These are phyloP conservation scores for Dysdera silvatica DNA, from an alignment of 1,140 invertebrate genomes.

Conservation along the genomic window DNA sequence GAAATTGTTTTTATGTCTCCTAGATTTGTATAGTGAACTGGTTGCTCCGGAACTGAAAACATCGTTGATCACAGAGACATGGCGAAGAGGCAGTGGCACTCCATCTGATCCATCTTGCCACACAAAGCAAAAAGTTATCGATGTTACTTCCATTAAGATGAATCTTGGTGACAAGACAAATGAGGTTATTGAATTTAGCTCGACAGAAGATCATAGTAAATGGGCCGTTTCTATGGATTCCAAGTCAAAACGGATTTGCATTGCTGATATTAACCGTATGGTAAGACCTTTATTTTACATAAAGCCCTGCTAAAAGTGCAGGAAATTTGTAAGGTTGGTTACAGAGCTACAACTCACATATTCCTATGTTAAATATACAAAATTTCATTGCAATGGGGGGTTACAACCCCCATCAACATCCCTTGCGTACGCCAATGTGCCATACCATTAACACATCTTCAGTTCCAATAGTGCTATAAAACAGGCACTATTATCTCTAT, in stretches of 20 bases:
- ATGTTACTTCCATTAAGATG: constrained; percentile 36
- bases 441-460: too few species aligned
- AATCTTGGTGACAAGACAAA: neutral
- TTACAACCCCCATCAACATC: too few species aligned
- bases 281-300: constrained; percentile 45
- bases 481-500: too few species aligned
- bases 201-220: constrained; percentile 74
- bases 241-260: constrained; percentile 63
- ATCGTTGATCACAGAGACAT: constrained; percentile 72
- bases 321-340: too few species aligned
- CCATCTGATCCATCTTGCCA: constrained; percentile 41
- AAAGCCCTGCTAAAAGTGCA: too few species aligned
- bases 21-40: constrained; percentile 72
- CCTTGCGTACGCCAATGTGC: too few species aligned
- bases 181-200: neutral
- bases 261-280: constrained; percentile 87
- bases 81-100: constrained; percentile 68
- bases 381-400: too few species aligned
- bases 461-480: too few species aligned
- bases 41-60: constrained; percentile 63
- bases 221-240: constrained; percentile 65
- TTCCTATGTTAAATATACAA: too few species aligned
- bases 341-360: too few species aligned
- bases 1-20: constrained; percentile 30
- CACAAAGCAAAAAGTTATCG: constrained; percentile 39